Base-by-base conservation (phyloP, 2,888 invertebrate genomes). In the Mongoloraphidia duomilia region DNA sequence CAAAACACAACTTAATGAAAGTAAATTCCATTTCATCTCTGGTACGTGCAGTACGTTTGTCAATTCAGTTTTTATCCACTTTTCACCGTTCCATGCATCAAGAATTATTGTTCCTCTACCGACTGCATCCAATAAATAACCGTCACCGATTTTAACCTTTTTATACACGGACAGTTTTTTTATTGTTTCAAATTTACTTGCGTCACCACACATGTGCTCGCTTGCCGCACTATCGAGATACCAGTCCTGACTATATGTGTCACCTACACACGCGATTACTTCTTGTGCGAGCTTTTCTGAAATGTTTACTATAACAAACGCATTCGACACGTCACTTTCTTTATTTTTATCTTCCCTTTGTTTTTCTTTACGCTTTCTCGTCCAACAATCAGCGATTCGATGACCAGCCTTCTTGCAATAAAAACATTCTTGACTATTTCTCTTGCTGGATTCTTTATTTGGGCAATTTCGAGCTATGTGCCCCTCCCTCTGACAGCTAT, bases 41-140 rank as follows among this genome's bases (percentile, higher is more conserved):
- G 55, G 54, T 14, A 57, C 53, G 50, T 55, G 52, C 34, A 56
- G 43, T 13, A 56, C 55, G 50, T 55, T 40, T 35, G 41, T 41
- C 33, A 57, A 36, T 13, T 47, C 51, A n/a, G 47, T 47, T 44
- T 40, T 34, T 10, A 12, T 11, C n/a, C 11, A 41, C n/a, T 41
- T 12, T 41, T 41, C n/a, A 3, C 14, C 41, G 13, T 41, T 13
- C 10, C 2, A 41, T 3, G 41, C 41, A 12, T 41, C 10, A 12
- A 41, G 41, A 41, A 12, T 13, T 12, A 41, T 41, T 11, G n/a
- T 10, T 2, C 41, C 41, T 10, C 10, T 12, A 13, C 41, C 41
- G 10, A 41, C 13, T 13, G 41, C 41, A 10, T 41, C 13, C 10
- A 41, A 10, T 12, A 12, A 11, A 12, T n/a, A 12, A 3, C 41